These are phyloP conservation scores for Sinhomidia bicolor DNA, from an alignment of 2,888 invertebrate species.

Conservation along the genomic window DNA sequence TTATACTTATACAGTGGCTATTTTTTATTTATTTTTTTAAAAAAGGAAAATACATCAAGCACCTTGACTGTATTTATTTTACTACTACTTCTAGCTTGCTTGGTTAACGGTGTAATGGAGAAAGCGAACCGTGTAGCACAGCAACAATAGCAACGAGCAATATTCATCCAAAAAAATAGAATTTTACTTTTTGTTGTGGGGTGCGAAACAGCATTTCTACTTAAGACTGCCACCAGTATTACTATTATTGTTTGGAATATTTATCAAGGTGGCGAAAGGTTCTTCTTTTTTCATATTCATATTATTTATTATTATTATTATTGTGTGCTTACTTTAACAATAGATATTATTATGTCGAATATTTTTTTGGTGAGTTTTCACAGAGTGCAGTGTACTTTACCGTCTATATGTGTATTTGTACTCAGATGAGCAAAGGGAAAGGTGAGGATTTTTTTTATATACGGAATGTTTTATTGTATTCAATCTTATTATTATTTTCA, in stretches of 20 bases:
- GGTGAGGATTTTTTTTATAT: neutral
- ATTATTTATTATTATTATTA: neutral
- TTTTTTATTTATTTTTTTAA: too few relatives aligned
- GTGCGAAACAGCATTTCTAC: too few relatives aligned
- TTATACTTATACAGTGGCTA: too few relatives aligned
- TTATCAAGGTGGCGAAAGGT: neutral
- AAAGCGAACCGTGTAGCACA: neutral
- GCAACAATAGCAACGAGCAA: neutral
- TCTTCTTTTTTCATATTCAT: too few relatives aligned
- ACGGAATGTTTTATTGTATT: neutral
- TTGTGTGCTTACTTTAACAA: neutral
- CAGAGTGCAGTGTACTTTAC: neutral
- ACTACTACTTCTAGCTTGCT: too few relatives aligned
- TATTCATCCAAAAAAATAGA: neutral
- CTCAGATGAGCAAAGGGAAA: neutral
- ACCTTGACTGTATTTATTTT: too few relatives aligned
- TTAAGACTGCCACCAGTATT: neutral
- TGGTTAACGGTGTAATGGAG: neutral
- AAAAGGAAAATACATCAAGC: too few relatives aligned
- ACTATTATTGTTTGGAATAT: neutral
- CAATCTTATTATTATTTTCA: slow-evolving; percentile 44
- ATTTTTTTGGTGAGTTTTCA: neutral
- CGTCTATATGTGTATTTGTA: neutral
- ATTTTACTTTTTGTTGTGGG: too few relatives aligned
- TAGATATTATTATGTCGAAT: neutral